Conservation (phyloP, 1,140 invertebrate genomes). For the Brachionus sp. region DNA sequence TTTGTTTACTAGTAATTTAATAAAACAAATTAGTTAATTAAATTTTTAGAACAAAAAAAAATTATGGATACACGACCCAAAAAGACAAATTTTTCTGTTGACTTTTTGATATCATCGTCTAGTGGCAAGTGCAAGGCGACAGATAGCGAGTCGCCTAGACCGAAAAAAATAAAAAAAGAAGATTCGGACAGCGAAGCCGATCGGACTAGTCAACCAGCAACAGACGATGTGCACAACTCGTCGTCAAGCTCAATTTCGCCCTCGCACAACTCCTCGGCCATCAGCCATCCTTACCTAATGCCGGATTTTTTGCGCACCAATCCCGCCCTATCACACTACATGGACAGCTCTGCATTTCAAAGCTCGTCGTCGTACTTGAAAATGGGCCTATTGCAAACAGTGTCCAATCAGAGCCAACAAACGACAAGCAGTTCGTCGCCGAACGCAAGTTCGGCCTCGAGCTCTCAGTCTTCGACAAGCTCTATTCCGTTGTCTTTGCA, state of each 20-base stretch:
- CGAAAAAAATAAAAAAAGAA: conserved; percentile 1
- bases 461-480: neutral
- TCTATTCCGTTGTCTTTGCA: neutral
- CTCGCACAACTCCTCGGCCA: neutral
- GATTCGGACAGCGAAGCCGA: neutral
- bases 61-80: neutral
- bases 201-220: neutral
- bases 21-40: neutral
- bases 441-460: neutral
- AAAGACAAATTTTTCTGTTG: conserved; percentile 14
- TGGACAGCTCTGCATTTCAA: neutral
- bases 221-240: neutral
- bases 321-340: neutral
- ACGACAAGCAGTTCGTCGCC: neutral
- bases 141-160: neutral
- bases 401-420: neutral
- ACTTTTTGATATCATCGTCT: neutral
- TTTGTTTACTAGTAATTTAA: neutral
- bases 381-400: neutral
- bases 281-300: neutral
- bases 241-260: neutral
- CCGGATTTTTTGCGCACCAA: neutral
- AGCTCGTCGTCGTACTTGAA: neutral
- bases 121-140: neutral
- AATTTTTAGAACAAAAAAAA: neutral